These are phyloP conservation scores for Amphibalanus amphitrite DNA, from an alignment of 1,140 invertebrate species.

Conservation along the genomic window DNA sequence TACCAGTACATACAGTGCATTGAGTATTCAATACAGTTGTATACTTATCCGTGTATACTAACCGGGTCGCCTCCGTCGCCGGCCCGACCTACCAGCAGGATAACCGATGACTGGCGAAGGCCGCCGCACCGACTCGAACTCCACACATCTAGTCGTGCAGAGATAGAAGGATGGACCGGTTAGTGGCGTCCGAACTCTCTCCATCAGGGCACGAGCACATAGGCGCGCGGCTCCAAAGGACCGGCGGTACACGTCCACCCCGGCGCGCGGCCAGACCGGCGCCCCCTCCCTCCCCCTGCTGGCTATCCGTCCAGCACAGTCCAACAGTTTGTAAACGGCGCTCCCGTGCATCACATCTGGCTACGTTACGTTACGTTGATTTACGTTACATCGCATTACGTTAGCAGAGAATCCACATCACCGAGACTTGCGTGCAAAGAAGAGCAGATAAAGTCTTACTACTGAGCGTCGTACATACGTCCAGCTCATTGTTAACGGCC, in stretches of 20 bases:
- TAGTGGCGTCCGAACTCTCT: not conserved
- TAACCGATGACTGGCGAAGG: too few species aligned
- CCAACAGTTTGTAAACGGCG: too few species aligned
- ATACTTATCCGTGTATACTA: not conserved
- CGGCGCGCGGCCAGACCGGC: too few species aligned
- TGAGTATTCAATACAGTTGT: not conserved
- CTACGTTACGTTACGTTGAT: not conserved
- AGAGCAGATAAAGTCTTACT: too few species aligned
- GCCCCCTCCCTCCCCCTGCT: too few species aligned
- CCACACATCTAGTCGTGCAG: slow-evolving; percentile 1
- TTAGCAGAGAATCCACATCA: too few species aligned
- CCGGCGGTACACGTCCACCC: too few species aligned
- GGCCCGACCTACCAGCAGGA: not conserved
- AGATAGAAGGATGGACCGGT: not conserved
- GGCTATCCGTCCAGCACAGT: too few species aligned
- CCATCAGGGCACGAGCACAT: not conserved
- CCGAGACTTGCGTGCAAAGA: too few species aligned
- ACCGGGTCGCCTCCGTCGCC: not conserved
- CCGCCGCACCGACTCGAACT: not conserved
- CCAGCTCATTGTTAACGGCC: not conserved
- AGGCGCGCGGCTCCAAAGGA: not conserved
- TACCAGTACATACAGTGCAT: not conserved
- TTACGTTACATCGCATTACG: too few species aligned
- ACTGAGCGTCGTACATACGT: not conserved
- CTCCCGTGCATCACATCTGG: not conserved